Evolutionary conservation across 2,888 invertebrate genomes (phyloP), one percentile per base, ranked within the genome.

Genomic region (Dryobota labecula): DNA sequence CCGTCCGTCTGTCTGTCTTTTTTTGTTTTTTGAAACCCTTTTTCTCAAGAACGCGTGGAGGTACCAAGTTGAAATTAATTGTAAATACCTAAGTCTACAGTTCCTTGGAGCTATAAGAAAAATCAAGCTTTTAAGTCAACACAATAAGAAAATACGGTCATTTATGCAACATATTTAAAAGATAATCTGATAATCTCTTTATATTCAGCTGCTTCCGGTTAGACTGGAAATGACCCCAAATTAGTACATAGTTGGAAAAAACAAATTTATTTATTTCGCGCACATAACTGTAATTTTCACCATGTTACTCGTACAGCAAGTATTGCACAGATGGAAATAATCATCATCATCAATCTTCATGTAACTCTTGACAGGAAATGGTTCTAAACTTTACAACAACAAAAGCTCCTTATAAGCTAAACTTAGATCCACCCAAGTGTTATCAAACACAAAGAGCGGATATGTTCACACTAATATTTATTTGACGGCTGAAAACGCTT

Each of bases 391-490:
- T 13, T 24, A 41, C 30, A 41, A n/a, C 6, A 54, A 30, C 38
- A 18, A 64, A 38, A 53, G 36, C 20, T 64, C 27, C 7, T 18
- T 13, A 8, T 2, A 5, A 60, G 5, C 13, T 13, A 13, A 63
- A 20, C 36, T 63, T 20, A 63, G 18, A 51, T 24, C 24, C 24
- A 38, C 41, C 49, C 30, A 7, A 41, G 8, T 53, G 53, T 54
- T 69, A 36, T 53, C 36, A 49, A 70, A 58, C 9, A 30, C 13
- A 51, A 13, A 49, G 3, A 13, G 49, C 27, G 57, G 57, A 58
- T 58, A 70, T 13, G n/a, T 70, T 51, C 33, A 36, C 41, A 70
- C 57, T 43, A 70, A 70, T 70, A 70, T 70, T 70, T 49, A 11
- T 70, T 2, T 49, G 33, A 7, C 13, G 13, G 27, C 41, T 56